Conservation (phyloP, 2,888 invertebrate species). For the Phania funesta region DNA sequence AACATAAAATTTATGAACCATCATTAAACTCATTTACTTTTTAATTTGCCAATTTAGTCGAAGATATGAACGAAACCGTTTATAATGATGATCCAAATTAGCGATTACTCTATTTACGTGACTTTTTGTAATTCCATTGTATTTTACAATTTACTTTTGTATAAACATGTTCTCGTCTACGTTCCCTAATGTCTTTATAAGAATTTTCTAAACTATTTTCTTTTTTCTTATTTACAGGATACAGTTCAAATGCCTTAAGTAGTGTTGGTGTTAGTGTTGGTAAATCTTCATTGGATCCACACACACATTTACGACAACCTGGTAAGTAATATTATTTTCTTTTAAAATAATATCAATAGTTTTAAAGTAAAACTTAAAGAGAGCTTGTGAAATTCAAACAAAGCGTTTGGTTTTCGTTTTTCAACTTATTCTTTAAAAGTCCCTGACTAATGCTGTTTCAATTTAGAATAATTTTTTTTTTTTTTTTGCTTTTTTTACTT, state of each 20-base stretch:
- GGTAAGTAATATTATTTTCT: no score
- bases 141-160: no score
- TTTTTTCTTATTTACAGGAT: constrained; percentile 84
- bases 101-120: no score
- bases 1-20: no score
- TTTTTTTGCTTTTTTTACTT: background rate
- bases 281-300: constrained; percentile 91
- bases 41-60: no score
- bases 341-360: background rate
- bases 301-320: constrained; percentile 94
- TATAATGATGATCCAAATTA: no score
- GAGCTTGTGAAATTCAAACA: background rate
- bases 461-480: background rate
- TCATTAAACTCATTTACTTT: no score
- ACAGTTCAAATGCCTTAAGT: constrained; percentile 90
- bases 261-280: constrained; percentile 83
- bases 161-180: no score
- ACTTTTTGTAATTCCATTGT: no score
- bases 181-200: background rate
- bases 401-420: constrained; percentile 35
- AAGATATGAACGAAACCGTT: no score
- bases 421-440: background rate
- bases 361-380: background rate
- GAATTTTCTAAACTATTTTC: background rate
- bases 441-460: background rate